phyloP scores from a whole-genome alignment of 2,113 vertebrate genomes.

The Rhodinocichla rosea region DNA sequence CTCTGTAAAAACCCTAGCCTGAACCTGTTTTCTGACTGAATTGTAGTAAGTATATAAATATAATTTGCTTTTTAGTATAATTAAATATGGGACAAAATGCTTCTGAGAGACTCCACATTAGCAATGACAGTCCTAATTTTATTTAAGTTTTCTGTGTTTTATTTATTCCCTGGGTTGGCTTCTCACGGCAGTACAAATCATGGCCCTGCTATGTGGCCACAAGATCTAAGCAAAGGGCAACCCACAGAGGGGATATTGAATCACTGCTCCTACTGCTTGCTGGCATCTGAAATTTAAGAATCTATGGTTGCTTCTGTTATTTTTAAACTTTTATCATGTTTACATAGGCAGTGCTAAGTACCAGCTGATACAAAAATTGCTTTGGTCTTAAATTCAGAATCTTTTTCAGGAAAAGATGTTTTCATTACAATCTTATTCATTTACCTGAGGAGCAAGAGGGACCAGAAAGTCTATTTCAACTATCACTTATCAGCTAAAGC shows the following conservation, averaged over 20 bases:
- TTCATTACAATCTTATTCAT: not conserved
- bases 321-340: not conserved
- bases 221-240: not conserved
- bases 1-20: not conserved
- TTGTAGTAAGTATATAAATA: not conserved
- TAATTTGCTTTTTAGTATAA: not conserved
- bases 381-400: not conserved
- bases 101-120: not conserved
- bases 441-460: not conserved
- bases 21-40: not conserved
- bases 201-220: not conserved
- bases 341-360: not conserved
- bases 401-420: not conserved
- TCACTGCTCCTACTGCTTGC: not conserved
- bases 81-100: not conserved
- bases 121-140: not conserved
- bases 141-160: not conserved
- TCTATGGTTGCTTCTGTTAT: not conserved
- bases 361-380: not conserved
- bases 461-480: not conserved
- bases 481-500: not conserved
- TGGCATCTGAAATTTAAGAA: not conserved
- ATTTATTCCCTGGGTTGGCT: not conserved
- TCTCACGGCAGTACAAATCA: not conserved
- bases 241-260: not conserved